Evolutionary conservation across 2,888 invertebrate genomes (phyloP), one percentile per base, ranked within the genome.

Genomic region (Pteria penguin): DNA sequence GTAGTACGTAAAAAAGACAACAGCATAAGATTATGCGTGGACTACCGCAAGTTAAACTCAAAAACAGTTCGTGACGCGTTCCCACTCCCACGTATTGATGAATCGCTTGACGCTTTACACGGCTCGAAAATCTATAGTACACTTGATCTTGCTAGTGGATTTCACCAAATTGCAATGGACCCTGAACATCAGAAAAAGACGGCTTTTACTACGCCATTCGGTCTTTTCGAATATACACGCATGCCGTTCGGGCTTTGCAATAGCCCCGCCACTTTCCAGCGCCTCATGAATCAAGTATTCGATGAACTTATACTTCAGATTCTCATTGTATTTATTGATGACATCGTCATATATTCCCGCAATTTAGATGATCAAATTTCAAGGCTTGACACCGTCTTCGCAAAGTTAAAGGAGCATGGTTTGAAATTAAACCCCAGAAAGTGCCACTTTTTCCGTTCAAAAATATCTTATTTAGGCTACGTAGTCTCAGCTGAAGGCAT

Each of bases 41-140:
- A 77, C 33, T 77, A 77, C 52, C 18, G 80, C 2, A 55, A 68
- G 45, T 66, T 79, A 18, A 81, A 81, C 36, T 29, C 45, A 18
- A 76, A 76, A n/a, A 81, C 75, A 0, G 55, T 70, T 14, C n/a
- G 60, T 36, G 81, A 80, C 66, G 75, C 78, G 2, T 78, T 63
- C 29, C 81, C 77, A 0, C 33, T 81, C 27, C 75, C 79, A 2
- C 31, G 79, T 0, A 80, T 81, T 4, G 77, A 81, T 26, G 81
- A 81, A 45, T 70, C 75, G 24, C 55, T 81, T 14, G 79, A 81
- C 58, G 70, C 69, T 4, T 55, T 81, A 26, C 54, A 36, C 11
- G 63, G 61, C 24, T 60, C 76, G 0, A 57, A 54, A 29, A 70
- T 36, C 31, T 81, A 75, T 55, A 54, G 52, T 22, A 76, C 81